Evolutionary conservation across 2,113 vertebrate species (phyloP), one percentile per base, ranked within the genome.

Genomic region (Xenus cinereus): DNA sequence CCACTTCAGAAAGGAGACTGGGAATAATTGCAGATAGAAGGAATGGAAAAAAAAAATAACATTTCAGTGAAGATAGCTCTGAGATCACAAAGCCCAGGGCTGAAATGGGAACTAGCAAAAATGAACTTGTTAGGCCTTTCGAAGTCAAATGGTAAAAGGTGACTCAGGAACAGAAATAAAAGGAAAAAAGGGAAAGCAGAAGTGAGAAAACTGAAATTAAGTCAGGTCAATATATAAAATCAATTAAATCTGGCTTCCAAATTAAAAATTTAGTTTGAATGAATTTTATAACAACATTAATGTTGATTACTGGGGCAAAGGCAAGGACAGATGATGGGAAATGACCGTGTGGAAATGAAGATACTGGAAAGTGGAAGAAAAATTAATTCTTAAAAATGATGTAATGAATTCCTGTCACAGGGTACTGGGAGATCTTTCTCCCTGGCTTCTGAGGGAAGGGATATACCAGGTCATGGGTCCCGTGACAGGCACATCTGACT

Each of bases 391-490:
- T 86, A 12, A 39, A 60, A 35, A 63, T 41, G 23, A 22, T 32
- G 7, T 43, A 37, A 83, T 28, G 4, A 69, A 80, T 84, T 76
- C 30, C 16, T 83, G 18, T 22, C 17, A 1, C 2, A 16, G 10
- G 17, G 30, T 6, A 15, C 72, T 69, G 24, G 41, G 64, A 94
- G 17, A 50, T 43, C 45, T 87, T 59, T 12, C 35, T 59, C 9
- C 12, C 5, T 41, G 21, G 19, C 19, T 43, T 79, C 33, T 69
- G 75, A 68, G 21, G 37, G 26, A 86, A 64, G 13, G 35, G 32
- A 32, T 48, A 23, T 7, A n/a, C 3, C 22, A 46, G 2, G 4
- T 27, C 2, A 1, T 0, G 0, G 4, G 22, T 63, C 24, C 14
- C 45, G 56, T n/a, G 73, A 32, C 0, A 2, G 46, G 11, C 12